These are phyloP conservation scores for Mustelus asterias DNA, from an alignment of 2,113 vertebrate genomes.

Conservation along the genomic window DNA sequence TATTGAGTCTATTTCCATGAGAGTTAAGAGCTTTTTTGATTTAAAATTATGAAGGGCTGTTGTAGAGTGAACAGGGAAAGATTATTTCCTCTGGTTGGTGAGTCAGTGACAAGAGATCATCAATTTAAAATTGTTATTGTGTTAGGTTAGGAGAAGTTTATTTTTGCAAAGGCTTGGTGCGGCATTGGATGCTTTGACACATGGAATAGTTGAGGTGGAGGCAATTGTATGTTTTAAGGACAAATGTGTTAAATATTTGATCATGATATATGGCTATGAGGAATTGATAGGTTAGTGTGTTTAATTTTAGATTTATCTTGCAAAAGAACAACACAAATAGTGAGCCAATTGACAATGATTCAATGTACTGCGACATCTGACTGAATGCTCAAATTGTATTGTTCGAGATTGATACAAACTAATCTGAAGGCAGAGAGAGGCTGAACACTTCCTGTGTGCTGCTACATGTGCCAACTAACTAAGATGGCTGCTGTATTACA, in stretches of 20 bases:
- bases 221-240: neutral
- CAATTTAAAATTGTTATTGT: neutral
- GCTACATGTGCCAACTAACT: neutral
- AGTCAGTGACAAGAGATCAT: neutral
- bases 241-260: neutral
- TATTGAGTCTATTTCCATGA: neutral
- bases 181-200: neutral
- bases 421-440: neutral
- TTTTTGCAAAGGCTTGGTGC: neutral
- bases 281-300: neutral
- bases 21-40: neutral
- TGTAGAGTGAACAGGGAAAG: neutral
- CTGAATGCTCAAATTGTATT: neutral
- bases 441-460: neutral
- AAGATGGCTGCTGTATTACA: neutral
- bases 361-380: neutral
- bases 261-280: neutral
- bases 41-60: neutral
- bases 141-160: too few species aligned
- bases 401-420: neutral
- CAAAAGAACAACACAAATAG: neutral
- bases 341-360: neutral
- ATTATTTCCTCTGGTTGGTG: neutral
- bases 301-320: neutral
- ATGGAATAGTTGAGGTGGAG: neutral